phyloP scores from a whole-genome alignment of 2,113 vertebrate species.

The Pelecanoides urinatrix region DNA sequence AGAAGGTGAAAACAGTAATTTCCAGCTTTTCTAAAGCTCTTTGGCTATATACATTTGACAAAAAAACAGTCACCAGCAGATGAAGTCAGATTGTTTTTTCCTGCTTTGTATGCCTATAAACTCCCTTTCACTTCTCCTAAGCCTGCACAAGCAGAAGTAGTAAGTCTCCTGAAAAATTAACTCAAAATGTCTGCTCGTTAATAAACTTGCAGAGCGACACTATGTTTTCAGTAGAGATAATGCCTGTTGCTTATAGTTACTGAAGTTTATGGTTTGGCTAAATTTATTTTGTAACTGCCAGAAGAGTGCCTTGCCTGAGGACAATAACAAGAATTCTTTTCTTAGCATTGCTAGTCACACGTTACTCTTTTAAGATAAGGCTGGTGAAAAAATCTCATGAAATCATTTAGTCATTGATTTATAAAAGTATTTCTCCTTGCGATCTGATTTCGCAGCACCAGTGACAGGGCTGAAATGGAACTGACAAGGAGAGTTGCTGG shows the following conservation, averaged over 20 bases:
- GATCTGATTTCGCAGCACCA: background rate
- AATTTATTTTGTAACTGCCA: background rate
- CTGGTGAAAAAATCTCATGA: background rate
- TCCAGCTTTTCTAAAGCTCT: constrained; percentile 60
- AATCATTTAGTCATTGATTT: background rate
- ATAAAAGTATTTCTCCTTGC: background rate
- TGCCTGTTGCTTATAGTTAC: background rate
- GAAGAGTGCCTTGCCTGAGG: background rate
- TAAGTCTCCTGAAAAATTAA: background rate
- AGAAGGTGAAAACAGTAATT: constrained; percentile 69
- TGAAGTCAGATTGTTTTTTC: constrained; percentile 16
- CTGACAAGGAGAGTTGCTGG: background rate
- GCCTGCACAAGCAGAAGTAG: background rate
- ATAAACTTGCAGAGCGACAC: background rate
- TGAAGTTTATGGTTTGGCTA: background rate
- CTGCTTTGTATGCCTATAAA: background rate
- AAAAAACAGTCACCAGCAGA: background rate
- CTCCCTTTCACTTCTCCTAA: constrained; percentile 12
- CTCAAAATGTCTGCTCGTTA: background rate
- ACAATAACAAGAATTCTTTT: constrained; percentile 9
- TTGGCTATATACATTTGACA: constrained; percentile 11
- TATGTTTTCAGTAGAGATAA: background rate
- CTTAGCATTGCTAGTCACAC: background rate
- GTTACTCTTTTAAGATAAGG: background rate
- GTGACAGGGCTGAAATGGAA: background rate